Conservation (phyloP, 2,797 vertebrate genomes). For the Alcedo quadribrachys region DNA sequence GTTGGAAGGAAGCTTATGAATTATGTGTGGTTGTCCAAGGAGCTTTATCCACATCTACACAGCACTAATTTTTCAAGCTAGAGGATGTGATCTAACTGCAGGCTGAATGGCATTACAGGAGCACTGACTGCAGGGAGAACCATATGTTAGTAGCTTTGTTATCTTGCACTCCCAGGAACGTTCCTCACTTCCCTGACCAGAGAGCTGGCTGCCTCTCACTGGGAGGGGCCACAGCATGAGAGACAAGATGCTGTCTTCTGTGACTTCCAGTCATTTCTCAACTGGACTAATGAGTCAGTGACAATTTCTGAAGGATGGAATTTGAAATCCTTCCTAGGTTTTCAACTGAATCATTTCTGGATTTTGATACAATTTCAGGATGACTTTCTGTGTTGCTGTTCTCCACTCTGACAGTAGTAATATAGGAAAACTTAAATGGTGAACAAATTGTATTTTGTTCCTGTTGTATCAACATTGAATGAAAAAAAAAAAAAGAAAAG, state of each 20-base stretch:
- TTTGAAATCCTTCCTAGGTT: conserved; percentile 32
- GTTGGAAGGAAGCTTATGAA: background rate
- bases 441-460: conserved; percentile 15
- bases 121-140: background rate
- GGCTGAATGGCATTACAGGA: background rate
- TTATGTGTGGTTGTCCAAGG: background rate
- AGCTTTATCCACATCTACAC: background rate
- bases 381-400: conserved; percentile 18
- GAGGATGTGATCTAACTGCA: background rate
- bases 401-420: conserved; percentile 5
- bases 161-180: background rate
- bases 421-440: background rate
- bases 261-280: conserved; percentile 11
- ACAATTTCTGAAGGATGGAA: conserved; percentile 16
- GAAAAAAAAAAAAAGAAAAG: background rate
- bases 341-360: conserved; percentile 35
- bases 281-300: conserved; percentile 3
- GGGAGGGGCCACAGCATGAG: background rate
- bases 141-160: background rate
- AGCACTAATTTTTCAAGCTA: background rate
- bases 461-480: background rate
- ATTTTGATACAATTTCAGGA: conserved; percentile 22
- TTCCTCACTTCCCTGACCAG: background rate
- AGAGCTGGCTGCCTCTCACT: background rate
- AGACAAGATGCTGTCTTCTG: background rate